phyloP scores from a whole-genome alignment of 30 jellyfish, hydroid and myxozoan species.

The Pelagia noctiluca region DNA sequence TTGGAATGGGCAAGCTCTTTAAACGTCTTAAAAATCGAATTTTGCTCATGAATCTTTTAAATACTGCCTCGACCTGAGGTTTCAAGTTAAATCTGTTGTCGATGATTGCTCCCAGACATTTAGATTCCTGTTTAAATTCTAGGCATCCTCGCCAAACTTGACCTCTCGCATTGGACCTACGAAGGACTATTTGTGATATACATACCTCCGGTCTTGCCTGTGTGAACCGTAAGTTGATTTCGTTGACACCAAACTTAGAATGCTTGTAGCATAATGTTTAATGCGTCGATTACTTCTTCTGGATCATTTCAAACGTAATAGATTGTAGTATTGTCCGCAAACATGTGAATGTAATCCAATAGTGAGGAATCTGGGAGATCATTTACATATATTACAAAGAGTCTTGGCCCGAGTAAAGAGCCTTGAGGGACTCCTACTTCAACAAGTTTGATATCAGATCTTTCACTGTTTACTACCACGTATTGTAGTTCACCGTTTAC shows the following conservation, averaged over 20 bases:
- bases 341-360: constrained; percentile 33
- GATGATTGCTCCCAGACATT: constrained; percentile 41
- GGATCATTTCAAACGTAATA: constrained; percentile 35
- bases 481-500: constrained; percentile 49
- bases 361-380: constrained; percentile 26
- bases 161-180: constrained; percentile 57
- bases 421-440: constrained; percentile 54
- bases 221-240: constrained; percentile 50
- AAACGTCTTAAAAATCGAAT: background rate
- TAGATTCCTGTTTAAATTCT: constrained; percentile 40
- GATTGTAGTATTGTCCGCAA: constrained; percentile 60
- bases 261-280: constrained; percentile 7
- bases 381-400: constrained; percentile 44
- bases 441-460: constrained; percentile 15
- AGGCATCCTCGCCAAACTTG: constrained; percentile 27
- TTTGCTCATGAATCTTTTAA: background rate
- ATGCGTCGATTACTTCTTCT: constrained; percentile 28
- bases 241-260: constrained; percentile 39
- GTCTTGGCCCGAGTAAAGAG: constrained; percentile 46
- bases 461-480: constrained; percentile 32
- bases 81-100: constrained; percentile 51
- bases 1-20: background rate
- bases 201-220: constrained; percentile 61
- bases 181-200: constrained; percentile 53
- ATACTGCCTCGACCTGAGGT: constrained; percentile 44